phyloP scores from a whole-genome alignment of 2,113 vertebrate species.

The Notechis scutatus region DNA sequence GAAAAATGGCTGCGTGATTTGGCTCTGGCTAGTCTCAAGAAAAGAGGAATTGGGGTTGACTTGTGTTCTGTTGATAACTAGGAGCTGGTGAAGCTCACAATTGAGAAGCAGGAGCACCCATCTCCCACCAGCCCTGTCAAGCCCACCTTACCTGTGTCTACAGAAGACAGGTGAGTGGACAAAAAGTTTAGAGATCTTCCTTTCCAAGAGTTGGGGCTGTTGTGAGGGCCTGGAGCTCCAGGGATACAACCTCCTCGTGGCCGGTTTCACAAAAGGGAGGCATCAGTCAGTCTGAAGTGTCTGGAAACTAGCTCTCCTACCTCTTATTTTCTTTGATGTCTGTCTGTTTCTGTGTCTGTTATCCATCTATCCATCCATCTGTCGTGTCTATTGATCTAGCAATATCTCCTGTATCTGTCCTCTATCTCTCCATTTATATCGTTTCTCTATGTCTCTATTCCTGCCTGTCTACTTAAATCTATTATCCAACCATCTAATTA shows the following conservation, averaged over 20 bases:
- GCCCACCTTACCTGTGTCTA: slow-evolving; percentile 77
- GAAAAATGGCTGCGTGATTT: too few species aligned
- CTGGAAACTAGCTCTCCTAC: too few species aligned
- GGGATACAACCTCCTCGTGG: not conserved
- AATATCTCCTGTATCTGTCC: too few species aligned
- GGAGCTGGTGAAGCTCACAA: slow-evolving; percentile 94
- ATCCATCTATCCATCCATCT: too few species aligned
- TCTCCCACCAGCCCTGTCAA: slow-evolving; percentile 91
- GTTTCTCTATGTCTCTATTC: too few species aligned
- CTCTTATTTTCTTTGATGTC: too few species aligned
- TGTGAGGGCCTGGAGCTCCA: not conserved
- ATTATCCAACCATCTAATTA: too few species aligned
- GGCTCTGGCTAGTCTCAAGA: not conserved
- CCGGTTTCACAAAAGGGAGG: not conserved
- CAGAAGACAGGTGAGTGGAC: slow-evolving; percentile 80
- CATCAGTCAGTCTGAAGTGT: not conserved
- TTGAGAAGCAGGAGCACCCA: slow-evolving; percentile 94
- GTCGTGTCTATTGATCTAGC: too few species aligned
- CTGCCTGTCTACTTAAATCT: too few species aligned
- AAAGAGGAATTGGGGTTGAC: not conserved
- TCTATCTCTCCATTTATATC: too few species aligned
- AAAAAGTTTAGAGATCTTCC: not conserved
- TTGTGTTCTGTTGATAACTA: slow-evolving; percentile 49
- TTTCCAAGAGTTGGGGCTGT: too few species aligned
- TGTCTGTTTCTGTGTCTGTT: too few species aligned